These are phyloP conservation scores for Gopherus evgoodei DNA, from an alignment of 2,113 vertebrate genomes.

Conservation along the genomic window DNA sequence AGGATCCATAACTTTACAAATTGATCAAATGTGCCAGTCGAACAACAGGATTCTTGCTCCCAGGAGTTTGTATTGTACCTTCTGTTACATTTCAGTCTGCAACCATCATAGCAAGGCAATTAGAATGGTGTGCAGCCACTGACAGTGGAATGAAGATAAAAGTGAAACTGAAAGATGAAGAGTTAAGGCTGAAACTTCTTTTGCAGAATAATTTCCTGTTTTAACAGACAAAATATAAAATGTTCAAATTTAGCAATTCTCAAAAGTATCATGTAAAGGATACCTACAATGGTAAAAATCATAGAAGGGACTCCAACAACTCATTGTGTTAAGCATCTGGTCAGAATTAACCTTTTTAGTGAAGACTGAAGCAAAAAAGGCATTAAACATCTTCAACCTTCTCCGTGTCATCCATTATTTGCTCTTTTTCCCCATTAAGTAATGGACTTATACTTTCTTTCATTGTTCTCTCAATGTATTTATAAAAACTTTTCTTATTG, in stretches of 20 bases:
- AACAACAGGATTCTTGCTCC: not conserved
- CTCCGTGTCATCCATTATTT: no score
- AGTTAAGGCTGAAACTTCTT: not conserved
- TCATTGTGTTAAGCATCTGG: not conserved
- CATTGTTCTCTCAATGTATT: no score
- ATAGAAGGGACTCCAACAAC: not conserved
- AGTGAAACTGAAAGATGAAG: not conserved
- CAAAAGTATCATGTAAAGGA: not conserved
- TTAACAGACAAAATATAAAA: no score
- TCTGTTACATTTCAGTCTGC: not conserved
- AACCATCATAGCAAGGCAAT: fast-evolving
- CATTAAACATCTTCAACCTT: no score
- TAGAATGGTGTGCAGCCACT: not conserved
- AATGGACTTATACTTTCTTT: no score
- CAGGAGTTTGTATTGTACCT: not conserved
- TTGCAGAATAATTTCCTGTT: no score
- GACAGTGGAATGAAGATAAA: not conserved
- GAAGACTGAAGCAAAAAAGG: not conserved
- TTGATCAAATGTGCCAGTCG: not conserved
- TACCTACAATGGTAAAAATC: not conserved
- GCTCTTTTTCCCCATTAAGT: no score
- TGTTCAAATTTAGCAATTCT: not conserved
- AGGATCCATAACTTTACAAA: not conserved
- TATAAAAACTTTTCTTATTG: no score
- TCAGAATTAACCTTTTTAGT: not conserved